These are phyloP conservation scores for Parapristionchus giblindavisi DNA, from an alignment of 2,888 invertebrate genomes.

Conservation along the genomic window DNA sequence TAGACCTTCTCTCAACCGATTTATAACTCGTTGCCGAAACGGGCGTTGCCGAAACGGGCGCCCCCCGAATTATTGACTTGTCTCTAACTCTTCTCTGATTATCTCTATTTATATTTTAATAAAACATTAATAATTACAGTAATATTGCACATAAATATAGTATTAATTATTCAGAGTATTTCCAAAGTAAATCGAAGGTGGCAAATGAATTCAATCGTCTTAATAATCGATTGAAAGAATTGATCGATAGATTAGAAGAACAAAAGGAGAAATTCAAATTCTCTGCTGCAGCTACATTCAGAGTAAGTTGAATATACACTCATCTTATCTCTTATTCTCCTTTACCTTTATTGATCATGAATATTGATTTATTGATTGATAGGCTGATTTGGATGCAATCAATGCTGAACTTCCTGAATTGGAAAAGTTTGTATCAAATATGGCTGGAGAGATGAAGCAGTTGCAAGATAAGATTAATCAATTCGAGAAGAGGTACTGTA, in stretches of 20 bases:
- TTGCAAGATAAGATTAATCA: constrained; percentile 40
- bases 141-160: too few species aligned
- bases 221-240: constrained; percentile 6
- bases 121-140: too few species aligned
- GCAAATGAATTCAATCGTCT: constrained; percentile 27
- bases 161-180: constrained; percentile 11
- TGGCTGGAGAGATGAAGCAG: constrained; percentile 35
- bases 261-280: constrained; percentile 39
- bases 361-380: too few species aligned
- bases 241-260: constrained; percentile 40
- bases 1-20: too few species aligned
- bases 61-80: too few species aligned
- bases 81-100: too few species aligned
- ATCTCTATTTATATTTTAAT: too few species aligned
- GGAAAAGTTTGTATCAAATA: background rate
- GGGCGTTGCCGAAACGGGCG: too few species aligned
- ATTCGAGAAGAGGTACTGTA: constrained; percentile 49
- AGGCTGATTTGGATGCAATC: constrained; percentile 35
- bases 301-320: constrained; percentile 3
- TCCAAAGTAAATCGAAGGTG: background rate
- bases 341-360: background rate
- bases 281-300: constrained; percentile 2
- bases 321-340: too few species aligned
- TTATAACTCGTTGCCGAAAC: too few species aligned
- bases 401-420: constrained; percentile 27